These are phyloP conservation scores for Hormaphis cornu DNA, from an alignment of 1,140 invertebrate genomes.

Conservation along the genomic window DNA sequence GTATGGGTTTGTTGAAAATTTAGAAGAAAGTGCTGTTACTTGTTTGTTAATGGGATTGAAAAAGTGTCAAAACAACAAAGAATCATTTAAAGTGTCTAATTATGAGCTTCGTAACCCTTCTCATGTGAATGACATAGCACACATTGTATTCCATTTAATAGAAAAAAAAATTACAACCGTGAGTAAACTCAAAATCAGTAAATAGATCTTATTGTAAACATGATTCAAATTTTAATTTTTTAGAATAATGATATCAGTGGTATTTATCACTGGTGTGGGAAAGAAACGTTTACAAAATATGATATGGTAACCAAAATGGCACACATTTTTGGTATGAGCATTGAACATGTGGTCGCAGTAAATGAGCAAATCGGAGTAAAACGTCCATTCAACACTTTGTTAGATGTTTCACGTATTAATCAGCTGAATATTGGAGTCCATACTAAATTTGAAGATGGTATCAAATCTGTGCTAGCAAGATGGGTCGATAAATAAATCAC, in stretches of 20 bases:
- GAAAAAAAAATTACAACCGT: slow-evolving; percentile 35
- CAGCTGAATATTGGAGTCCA: slow-evolving; percentile 42
- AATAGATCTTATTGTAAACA: not conserved
- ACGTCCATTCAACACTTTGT: slow-evolving; percentile 45
- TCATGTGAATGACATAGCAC: slow-evolving; percentile 45
- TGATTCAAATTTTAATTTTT: not conserved
- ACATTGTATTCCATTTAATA: slow-evolving; percentile 42
- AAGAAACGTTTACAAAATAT: slow-evolving; percentile 50
- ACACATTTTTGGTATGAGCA: slow-evolving; percentile 42
- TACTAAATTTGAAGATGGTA: slow-evolving; percentile 44
- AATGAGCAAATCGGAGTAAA: slow-evolving; percentile 40
- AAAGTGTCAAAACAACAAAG: slow-evolving; percentile 34
- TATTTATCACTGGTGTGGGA: slow-evolving; percentile 48
- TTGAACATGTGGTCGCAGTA: slow-evolving; percentile 42
- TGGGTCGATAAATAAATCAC: slow-evolving; percentile 32
- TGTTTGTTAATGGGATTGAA: slow-evolving; percentile 43
- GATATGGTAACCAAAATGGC: slow-evolving; percentile 48
- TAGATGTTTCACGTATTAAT: slow-evolving; percentile 43
- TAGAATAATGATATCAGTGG: slow-evolving; percentile 41
- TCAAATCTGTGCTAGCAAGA: slow-evolving; percentile 40
- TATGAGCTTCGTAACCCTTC: slow-evolving; percentile 47
- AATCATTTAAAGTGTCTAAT: slow-evolving; percentile 41
- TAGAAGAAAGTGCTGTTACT: slow-evolving; percentile 50
- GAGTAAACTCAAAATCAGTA: not conserved
- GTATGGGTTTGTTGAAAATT: slow-evolving; percentile 46